Conservation (phyloP, 2,113 vertebrate genomes). For the Pipra filicauda region DNA sequence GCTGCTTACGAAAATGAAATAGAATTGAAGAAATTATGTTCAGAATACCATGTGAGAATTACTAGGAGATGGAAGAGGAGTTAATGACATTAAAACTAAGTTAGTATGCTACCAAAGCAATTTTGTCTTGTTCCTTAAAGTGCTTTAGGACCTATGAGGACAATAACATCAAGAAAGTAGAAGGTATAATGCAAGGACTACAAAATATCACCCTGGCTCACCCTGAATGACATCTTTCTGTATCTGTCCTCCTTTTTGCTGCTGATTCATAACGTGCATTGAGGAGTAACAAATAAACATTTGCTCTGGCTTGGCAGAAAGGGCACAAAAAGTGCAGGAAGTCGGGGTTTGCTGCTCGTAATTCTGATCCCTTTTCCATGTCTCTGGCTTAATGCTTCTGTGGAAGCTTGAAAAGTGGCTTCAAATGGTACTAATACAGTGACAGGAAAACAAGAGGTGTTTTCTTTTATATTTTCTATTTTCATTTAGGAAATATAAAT, state of each 20-base stretch:
- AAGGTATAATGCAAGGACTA: background rate
- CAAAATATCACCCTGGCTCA: background rate
- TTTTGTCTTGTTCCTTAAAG: background rate
- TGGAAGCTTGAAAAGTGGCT: background rate
- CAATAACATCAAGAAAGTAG: background rate
- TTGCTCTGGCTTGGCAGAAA: background rate
- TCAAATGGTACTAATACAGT: background rate
- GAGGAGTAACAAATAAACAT: background rate
- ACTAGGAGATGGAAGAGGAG: background rate
- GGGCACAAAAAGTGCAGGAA: background rate
- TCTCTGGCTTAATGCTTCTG: background rate
- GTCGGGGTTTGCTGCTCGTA: background rate
- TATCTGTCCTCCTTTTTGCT: background rate
- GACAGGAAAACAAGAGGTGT: background rate
- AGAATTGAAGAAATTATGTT: background rate
- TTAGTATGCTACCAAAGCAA: background rate
- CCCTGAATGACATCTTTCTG: background rate
- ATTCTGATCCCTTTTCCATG: background rate
- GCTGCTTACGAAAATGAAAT: background rate
- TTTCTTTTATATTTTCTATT: background rate
- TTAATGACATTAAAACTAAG: background rate
- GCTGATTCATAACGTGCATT: background rate
- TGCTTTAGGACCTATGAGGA: background rate
- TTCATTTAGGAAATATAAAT: background rate
- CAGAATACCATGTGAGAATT: background rate